Evolutionary conservation across 2,888 invertebrate genomes (phyloP).

Genomic region (Mesorhabditis spiculigera): DNA sequence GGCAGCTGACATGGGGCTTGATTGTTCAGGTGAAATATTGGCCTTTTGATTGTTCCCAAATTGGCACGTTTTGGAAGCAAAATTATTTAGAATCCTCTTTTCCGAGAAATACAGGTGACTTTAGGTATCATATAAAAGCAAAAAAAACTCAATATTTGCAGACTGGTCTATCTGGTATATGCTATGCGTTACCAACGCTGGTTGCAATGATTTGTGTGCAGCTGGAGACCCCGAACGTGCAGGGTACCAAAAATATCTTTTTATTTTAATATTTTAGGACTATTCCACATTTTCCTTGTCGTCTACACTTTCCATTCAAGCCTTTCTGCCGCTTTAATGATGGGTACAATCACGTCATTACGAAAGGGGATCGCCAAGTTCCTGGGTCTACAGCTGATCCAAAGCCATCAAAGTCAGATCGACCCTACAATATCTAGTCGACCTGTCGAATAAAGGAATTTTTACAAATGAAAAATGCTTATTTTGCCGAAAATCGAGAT

Average conservation of each 20-base stretch:
- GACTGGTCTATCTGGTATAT: background rate
- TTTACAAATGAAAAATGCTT: background rate
- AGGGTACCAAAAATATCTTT: background rate
- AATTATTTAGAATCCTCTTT: too few relatives aligned
- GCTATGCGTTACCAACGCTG: background rate
- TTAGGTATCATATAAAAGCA: too few relatives aligned
- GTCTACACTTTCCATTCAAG: background rate
- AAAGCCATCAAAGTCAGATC: background rate
- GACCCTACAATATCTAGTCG: background rate
- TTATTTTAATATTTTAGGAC: background rate
- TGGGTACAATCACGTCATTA: background rate
- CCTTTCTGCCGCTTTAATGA: background rate
- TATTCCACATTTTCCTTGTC: background rate
- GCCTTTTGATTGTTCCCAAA: background rate
- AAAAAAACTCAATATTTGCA: background rate
- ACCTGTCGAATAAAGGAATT: background rate
- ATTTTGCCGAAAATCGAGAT: background rate
- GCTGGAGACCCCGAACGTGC: background rate
- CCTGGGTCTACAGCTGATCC: background rate
- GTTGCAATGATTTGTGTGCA: background rate
- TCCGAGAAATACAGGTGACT: too few relatives aligned
- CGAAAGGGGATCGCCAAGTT: background rate
- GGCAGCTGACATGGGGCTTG: background rate
- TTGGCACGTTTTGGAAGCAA: background rate
- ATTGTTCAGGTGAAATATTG: conserved; percentile 1